Base-by-base conservation (phyloP, 2,888 invertebrate species). In the Lepas anatifera region DNA sequence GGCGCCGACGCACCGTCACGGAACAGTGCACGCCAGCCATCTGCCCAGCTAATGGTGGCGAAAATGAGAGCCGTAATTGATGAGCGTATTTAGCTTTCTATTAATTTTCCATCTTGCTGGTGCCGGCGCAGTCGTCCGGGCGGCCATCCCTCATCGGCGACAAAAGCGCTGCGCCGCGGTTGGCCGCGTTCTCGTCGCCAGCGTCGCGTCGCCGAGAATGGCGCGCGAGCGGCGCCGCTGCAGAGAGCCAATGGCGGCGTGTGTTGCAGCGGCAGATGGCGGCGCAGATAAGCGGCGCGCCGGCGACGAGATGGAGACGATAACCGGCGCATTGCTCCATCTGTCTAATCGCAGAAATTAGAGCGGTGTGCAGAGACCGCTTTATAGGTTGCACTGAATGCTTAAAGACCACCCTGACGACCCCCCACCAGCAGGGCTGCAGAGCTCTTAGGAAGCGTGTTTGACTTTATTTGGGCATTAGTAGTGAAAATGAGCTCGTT, bases 1-100 rank as follows among this genome's bases (percentile, higher is more conserved):
- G 13, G 18, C 35, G 13, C 8, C 32, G 58, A 35, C 58, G 18
- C 35, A 4, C 8, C 32, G 58, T 58, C 58, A 58, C 58, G 58
- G 58, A 35, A 58, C 58, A 22, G 22, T 22, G 58, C 58, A 22
- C 58, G 8, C 22, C 58, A 32, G 58, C 58, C 58, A 58, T 32
- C 58, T 58, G 58, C 32, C 58, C 58, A 35, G 18, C 58, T 58
- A 58, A 58, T 58, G 58, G 58, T 22, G 58, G 32, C 58, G 32
- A 58, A 58, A 58, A 58, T 35, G 58, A 58, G 41, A 25, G 32
- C 32, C 58, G 58, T 58, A 58, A 58, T 58, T 58, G 58, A 58
- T 58, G 58, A 58, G 58, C 58, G 58, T 58, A 58, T 58, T 58
- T 58, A 58, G 58, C 58, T 58, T 58, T 58, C 58, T 58, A 58